These are phyloP conservation scores for Phaethornis superciliosus DNA, from an alignment of 2,113 vertebrate genomes.

Conservation along the genomic window DNA sequence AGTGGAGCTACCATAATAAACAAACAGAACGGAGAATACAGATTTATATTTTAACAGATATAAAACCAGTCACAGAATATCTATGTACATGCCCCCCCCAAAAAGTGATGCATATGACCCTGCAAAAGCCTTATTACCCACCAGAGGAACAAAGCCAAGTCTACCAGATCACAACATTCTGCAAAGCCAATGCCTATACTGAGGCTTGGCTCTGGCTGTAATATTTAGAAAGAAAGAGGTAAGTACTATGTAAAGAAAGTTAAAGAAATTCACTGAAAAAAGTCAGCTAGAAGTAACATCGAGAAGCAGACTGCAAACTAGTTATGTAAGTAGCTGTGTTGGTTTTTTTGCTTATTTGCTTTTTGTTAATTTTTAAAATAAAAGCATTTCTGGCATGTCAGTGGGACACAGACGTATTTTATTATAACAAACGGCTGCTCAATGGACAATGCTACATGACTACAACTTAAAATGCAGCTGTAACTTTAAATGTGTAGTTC, in stretches of 20 bases:
- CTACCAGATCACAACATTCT: not conserved
- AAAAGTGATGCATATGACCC: not conserved
- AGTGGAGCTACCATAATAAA: not conserved
- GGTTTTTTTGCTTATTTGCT: not conserved
- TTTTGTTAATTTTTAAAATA: not conserved
- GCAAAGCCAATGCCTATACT: rapidly evolving
- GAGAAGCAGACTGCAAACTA: not conserved
- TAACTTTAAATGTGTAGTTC: not conserved
- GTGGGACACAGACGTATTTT: not conserved
- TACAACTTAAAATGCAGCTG: not conserved
- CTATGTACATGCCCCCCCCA: not conserved
- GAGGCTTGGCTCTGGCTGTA: not conserved
- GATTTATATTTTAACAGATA: not conserved
- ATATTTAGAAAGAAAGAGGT: not conserved
- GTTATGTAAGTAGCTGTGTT: not conserved
- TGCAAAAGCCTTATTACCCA: not conserved
- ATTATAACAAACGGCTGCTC: not conserved
- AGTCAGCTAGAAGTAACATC: not conserved
- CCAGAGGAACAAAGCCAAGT: not conserved
- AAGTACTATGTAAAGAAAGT: not conserved
- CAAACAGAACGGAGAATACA: not conserved
- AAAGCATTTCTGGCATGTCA: not conserved
- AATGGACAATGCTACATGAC: not conserved
- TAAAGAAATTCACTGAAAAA: not conserved
- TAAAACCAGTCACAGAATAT: not conserved